phyloP scores from a whole-genome alignment of 2,113 vertebrate species.

The Rhinoderma darwinii region DNA sequence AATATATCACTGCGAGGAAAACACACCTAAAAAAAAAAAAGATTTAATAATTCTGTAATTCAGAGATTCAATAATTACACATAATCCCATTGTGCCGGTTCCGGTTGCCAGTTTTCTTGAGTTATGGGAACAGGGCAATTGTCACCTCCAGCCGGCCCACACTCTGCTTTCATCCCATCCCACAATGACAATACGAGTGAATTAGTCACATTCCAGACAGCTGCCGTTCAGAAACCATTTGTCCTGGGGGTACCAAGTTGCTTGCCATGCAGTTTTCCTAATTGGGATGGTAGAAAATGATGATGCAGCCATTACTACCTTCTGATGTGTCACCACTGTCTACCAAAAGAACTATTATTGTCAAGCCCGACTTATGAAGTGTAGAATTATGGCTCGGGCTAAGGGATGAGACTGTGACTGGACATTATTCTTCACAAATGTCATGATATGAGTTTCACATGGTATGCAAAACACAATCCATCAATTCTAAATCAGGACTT shows the following conservation, averaged over 20 bases:
- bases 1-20: neutral
- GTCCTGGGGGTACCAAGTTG: neutral
- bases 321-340: neutral
- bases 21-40: neutral
- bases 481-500: too few relatives aligned
- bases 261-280: neutral
- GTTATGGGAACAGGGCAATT: neutral
- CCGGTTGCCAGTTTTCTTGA: neutral
- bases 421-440: neutral
- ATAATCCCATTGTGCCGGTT: neutral
- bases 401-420: neutral
- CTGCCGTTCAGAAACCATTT: constrained; percentile 27
- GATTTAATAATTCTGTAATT: neutral
- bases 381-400: too few relatives aligned
- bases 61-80: neutral
- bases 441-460: neutral
- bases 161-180: neutral
- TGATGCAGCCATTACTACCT: neutral
- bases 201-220: constrained; percentile 46
- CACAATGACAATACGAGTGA: constrained; percentile 11
- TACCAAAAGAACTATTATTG: neutral
- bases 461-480: too few relatives aligned
- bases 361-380: neutral
- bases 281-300: constrained; percentile 1
- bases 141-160: neutral